A percentile compares a stretch with the other conserved stretches of the same genome.
These are phyloP conservation scores for Crotalus helleri DNA, from an alignment of 2,113 vertebrate species.

Conservation along the genomic window DNA sequence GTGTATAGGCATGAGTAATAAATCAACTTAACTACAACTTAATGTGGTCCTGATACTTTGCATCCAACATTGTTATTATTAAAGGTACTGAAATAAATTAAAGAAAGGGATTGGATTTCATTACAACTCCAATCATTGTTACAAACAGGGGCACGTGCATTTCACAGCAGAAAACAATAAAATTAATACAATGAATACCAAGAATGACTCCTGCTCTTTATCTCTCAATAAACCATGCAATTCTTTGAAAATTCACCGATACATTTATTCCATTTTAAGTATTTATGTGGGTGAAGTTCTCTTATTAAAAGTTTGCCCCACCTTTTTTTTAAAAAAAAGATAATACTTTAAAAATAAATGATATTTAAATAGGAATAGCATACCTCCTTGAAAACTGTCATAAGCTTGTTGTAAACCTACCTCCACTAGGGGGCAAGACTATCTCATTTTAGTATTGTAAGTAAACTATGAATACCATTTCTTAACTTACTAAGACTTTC, in stretches of 20 bases:
- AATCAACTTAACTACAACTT: background rate
- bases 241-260: background rate
- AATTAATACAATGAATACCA: background rate
- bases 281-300: background rate
- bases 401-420: accelerated
- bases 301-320: background rate
- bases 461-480: background rate
- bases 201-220: background rate
- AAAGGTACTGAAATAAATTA: background rate
- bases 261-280: background rate
- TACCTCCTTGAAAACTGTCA: accelerated
- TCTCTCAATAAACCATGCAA: background rate
- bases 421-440: background rate
- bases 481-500: background rate
- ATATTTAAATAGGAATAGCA: accelerated
- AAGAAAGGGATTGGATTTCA: background rate
- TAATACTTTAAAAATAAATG: background rate
- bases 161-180: background rate
- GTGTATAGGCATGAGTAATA: background rate
- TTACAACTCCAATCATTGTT: background rate
- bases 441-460: accelerated
- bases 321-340: background rate
- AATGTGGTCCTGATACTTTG: background rate
- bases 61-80: background rate
- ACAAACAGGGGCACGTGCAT: background rate